Conservation (phyloP, 2,797 vertebrate genomes). For the Rhodeus uyekii region DNA sequence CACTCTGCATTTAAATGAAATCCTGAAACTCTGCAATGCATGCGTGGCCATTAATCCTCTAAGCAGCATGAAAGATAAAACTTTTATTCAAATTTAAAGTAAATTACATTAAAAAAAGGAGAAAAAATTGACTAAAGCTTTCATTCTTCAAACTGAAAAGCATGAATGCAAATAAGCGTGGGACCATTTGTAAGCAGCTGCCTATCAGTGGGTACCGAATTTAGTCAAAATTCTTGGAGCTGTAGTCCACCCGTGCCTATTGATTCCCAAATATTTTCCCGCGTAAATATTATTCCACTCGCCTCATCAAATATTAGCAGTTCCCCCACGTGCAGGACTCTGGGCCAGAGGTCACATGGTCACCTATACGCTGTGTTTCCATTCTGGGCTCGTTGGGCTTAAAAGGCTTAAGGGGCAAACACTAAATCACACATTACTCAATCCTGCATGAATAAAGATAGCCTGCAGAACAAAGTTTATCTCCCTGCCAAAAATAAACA, state of each 20-base stretch:
- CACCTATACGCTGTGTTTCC: constrained; percentile 6
- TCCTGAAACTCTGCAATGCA: background rate
- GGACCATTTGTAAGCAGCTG: background rate
- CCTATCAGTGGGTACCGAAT: background rate
- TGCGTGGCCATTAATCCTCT: background rate
- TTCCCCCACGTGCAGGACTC: background rate
- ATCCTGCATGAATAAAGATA: constrained; percentile 1
- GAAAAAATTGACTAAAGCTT: background rate
- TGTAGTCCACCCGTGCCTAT: background rate
- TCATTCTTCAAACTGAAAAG: background rate
- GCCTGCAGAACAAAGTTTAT: background rate
- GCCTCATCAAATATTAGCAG: background rate
- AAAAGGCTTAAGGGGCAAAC: constrained; percentile 6
- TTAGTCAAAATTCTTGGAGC: background rate
- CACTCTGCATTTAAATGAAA: background rate
- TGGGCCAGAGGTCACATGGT: background rate
- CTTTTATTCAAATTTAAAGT: background rate
- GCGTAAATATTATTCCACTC: background rate
- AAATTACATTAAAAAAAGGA: background rate
- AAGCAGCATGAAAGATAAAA: background rate
- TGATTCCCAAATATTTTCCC: background rate
- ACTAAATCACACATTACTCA: constrained; percentile 18
- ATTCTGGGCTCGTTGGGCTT: background rate
- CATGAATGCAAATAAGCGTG: background rate
- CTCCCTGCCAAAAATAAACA: background rate